phyloP scores from a whole-genome alignment of 2,113 vertebrate species.

The Aegithalos caudatus region DNA sequence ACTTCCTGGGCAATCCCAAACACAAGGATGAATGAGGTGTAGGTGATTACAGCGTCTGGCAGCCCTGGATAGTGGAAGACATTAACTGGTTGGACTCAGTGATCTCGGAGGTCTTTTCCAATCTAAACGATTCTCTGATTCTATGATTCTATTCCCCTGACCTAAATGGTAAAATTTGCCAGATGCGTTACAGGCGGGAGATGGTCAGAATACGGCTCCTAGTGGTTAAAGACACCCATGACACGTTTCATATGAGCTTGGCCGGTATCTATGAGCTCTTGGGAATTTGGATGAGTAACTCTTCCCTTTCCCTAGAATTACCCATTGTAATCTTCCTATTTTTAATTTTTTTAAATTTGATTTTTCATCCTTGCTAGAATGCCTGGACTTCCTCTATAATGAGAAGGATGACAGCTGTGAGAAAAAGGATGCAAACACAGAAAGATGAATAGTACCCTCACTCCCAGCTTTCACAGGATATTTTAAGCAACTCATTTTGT shows the following conservation, averaged over 20 bases:
- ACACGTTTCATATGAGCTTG: background rate
- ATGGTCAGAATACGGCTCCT: constrained; percentile 59
- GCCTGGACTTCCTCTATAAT: background rate
- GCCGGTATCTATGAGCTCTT: background rate
- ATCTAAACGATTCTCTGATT: background rate
- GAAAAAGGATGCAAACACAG: background rate
- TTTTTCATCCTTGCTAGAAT: background rate
- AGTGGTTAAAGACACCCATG: constrained; percentile 43
- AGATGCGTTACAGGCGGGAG: background rate
- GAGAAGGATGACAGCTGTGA: background rate
- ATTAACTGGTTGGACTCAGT: background rate
- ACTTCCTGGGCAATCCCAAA: background rate
- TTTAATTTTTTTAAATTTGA: background rate
- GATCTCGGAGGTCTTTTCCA: background rate
- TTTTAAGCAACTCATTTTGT: background rate
- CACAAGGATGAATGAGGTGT: background rate
- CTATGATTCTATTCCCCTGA: background rate
- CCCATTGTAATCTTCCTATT: background rate
- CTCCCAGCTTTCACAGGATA: background rate
- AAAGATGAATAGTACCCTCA: background rate
- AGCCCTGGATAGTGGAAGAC: background rate
- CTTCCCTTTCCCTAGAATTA: background rate
- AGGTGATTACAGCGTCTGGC: background rate
- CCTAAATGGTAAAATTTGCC: background rate
- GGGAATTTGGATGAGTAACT: background rate